Conservation (phyloP, 2,888 invertebrate species). For the Augiades crinisus region DNA sequence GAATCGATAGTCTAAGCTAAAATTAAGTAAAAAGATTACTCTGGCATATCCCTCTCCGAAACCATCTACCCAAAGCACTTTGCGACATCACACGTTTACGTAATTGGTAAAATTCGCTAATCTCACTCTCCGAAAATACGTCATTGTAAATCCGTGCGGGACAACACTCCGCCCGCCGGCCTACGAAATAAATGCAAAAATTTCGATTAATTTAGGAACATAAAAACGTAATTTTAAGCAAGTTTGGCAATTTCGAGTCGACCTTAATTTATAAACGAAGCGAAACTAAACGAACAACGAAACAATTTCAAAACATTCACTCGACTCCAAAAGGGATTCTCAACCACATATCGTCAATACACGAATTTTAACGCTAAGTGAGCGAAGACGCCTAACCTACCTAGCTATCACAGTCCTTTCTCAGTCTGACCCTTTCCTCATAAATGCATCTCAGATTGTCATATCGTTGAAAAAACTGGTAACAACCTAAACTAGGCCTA, state of each 20-base stretch:
- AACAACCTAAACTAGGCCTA: slow-evolving; percentile 76
- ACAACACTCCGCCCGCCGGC: slow-evolving; percentile 35
- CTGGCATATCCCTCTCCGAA: slow-evolving; percentile 64
- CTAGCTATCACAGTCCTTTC: slow-evolving; percentile 81
- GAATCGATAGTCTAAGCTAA: slow-evolving; percentile 68
- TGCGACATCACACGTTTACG: slow-evolving; percentile 61
- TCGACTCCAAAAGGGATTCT: slow-evolving; percentile 51
- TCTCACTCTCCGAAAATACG: slow-evolving; percentile 66
- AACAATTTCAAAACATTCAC: slow-evolving; percentile 48
- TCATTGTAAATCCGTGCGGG: no score
- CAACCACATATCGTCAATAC: slow-evolving; percentile 50
- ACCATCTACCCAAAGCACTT: slow-evolving; percentile 63
- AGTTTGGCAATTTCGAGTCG: slow-evolving; percentile 48
- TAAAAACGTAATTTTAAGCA: slow-evolving; percentile 38
- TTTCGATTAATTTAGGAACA: slow-evolving; percentile 54
- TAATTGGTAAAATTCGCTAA: slow-evolving; percentile 68
- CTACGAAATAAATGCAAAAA: slow-evolving; percentile 43
- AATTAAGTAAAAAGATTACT: slow-evolving; percentile 68
- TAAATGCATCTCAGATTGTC: slow-evolving; percentile 76
- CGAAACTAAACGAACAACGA: slow-evolving; percentile 39
- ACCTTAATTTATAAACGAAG: slow-evolving; percentile 38
- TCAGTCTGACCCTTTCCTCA: slow-evolving; percentile 79
- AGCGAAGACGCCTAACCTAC: slow-evolving; percentile 76
- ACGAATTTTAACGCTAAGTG: slow-evolving; percentile 72
- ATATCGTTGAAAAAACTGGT: slow-evolving; percentile 72